Conservation (phyloP, 2,113 vertebrate genomes). For the Eira barbara region DNA sequence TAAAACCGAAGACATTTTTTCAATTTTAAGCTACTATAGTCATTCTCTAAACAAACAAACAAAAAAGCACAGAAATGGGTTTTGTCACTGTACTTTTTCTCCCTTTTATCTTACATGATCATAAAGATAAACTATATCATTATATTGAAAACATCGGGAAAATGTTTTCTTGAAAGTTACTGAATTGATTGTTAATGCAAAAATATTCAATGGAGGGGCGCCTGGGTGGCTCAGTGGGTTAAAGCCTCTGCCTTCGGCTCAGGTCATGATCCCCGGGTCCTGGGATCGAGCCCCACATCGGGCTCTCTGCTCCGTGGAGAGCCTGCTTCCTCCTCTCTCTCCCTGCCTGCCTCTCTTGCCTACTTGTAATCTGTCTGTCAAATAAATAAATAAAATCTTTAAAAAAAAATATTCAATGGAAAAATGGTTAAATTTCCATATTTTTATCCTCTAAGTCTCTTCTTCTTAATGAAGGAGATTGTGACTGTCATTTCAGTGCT, state of each 20-base stretch:
- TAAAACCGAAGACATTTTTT: neutral
- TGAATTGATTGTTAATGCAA: neutral
- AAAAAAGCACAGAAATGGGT: neutral
- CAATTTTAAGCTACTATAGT: neutral
- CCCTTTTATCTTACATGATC: neutral
- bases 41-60: neutral
- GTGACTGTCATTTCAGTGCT: neutral
- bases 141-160: conserved; percentile 3
- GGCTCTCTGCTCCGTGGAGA: too few relatives aligned
- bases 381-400: too few relatives aligned
- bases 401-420: neutral
- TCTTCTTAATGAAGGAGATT: conserved; percentile 19
- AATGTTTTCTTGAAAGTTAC: neutral
- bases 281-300: too few relatives aligned
- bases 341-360: too few relatives aligned
- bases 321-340: too few relatives aligned
- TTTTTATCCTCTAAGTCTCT: neutral
- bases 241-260: too few relatives aligned
- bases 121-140: neutral
- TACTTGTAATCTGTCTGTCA: too few relatives aligned
- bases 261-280: too few relatives aligned
- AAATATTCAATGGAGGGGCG: neutral
- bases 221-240: too few relatives aligned
- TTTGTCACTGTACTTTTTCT: neutral
- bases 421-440: neutral